Conservation (phyloP, 37 sponge, comb jelly and placozoan genomes). For the Ianthella basta region DNA sequence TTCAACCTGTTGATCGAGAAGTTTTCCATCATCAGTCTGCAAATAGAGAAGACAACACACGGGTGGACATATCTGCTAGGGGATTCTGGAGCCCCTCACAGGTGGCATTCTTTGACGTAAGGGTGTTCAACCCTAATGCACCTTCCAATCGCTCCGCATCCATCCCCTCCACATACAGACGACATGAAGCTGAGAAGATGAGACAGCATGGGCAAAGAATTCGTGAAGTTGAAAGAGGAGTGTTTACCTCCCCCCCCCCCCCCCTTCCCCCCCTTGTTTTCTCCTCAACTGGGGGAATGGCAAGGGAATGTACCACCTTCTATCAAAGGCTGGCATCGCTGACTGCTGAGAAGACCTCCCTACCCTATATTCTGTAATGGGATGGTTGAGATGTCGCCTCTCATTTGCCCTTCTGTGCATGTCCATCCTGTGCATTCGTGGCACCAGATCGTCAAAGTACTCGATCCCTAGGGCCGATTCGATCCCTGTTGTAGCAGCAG, state of each 20-base stretch:
- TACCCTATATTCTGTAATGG: not conserved
- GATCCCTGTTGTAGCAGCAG: no score
- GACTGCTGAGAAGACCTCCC: not conserved
- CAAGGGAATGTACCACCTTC: no score
- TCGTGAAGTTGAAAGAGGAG: not conserved
- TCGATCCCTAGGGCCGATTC: no score
- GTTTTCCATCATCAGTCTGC: not conserved
- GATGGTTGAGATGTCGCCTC: not conserved
- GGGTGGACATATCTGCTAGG: not conserved
- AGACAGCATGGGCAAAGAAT: not conserved
- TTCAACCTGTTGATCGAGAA: constrained; percentile 8
- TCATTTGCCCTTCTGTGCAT: not conserved
- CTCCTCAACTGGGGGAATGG: constrained; percentile 21
- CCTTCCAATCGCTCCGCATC: constrained; percentile 1
- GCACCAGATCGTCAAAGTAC: constrained; percentile 18
- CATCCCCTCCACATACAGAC: not conserved
- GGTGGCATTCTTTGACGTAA: constrained; percentile 26
- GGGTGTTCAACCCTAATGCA: constrained; percentile 4
- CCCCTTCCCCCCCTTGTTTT: constrained; percentile 6
- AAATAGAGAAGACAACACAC: constrained; percentile 9
- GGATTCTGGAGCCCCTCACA: constrained; percentile 7
- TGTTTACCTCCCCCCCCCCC: no score
- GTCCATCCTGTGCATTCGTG: constrained; percentile 6
- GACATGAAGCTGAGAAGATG: constrained; percentile 11
- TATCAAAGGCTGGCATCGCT: not conserved